These are phyloP conservation scores for Herpetotheres cachinnans DNA, from an alignment of 2,113 vertebrate genomes.

Conservation along the genomic window DNA sequence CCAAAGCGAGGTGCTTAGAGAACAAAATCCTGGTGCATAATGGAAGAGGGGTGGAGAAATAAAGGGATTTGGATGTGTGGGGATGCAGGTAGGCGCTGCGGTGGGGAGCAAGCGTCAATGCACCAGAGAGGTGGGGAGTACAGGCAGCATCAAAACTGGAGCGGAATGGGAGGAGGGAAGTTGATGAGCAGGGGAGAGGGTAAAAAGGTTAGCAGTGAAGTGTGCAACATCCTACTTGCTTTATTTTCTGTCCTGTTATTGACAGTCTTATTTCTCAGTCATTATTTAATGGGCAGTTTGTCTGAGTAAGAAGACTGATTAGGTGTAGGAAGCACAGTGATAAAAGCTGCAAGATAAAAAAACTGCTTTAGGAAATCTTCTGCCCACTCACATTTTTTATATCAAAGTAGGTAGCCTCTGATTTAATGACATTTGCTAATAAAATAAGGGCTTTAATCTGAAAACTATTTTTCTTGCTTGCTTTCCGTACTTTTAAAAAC, in stretches of 20 bases:
- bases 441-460: neutral
- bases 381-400: neutral
- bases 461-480: neutral
- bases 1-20: neutral
- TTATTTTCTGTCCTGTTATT: constrained; percentile 32
- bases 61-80: neutral
- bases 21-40: neutral
- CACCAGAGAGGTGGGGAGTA: accelerated
- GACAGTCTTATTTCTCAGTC: constrained; percentile 17
- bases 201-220: neutral
- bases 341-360: constrained; percentile 35
- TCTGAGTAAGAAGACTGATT: neutral
- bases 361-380: neutral
- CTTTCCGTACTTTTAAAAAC: neutral
- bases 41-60: neutral
- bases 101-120: neutral
- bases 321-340: neutral
- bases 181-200: neutral
- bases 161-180: neutral
- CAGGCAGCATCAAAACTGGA: neutral
- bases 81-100: neutral
- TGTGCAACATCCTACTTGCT: neutral
- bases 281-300: constrained; percentile 28
- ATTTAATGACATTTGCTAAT: neutral
- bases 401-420: neutral